phyloP scores from a whole-genome alignment of 23 tunicate species.

The Aplidium turbinatum region DNA sequence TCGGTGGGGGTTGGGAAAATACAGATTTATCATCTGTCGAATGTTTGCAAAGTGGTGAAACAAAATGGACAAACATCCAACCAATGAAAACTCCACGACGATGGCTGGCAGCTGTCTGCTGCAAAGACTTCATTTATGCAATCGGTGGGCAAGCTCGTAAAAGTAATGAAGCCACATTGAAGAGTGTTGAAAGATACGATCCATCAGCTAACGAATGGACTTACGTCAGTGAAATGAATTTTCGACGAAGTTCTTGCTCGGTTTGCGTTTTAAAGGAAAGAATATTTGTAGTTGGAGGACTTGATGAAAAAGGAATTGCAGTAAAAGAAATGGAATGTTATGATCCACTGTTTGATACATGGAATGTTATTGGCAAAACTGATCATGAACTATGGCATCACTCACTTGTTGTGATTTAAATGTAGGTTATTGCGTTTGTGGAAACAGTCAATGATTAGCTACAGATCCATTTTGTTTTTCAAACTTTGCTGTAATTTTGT shows the following conservation, averaged over 20 bases:
- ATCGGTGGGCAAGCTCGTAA: constrained; percentile 12
- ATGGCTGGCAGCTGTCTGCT: background rate
- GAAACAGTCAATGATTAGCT: too few species aligned
- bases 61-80: background rate
- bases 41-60: too few species aligned
- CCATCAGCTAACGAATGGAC: background rate
- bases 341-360: background rate
- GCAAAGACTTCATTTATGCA: background rate
- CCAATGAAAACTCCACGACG: constrained; percentile 1
- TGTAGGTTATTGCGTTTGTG: too few species aligned
- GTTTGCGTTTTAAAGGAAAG: constrained; percentile 5
- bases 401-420: constrained; percentile 4
- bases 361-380: background rate
- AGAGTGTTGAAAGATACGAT: constrained; percentile 18
- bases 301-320: background rate
- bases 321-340: constrained; percentile 4
- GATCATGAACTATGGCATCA: background rate
- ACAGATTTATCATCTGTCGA: too few species aligned
- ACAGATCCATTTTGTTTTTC: too few species aligned
- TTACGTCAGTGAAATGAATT: constrained; percentile 14
- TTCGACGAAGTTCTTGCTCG: background rate
- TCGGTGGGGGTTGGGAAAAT: too few species aligned
- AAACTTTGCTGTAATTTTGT: too few species aligned
- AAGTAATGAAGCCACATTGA: background rate
- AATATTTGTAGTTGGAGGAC: constrained; percentile 15